Base-by-base conservation (phyloP, 2,113 vertebrate species). In the Forbesichthys agassizii region DNA sequence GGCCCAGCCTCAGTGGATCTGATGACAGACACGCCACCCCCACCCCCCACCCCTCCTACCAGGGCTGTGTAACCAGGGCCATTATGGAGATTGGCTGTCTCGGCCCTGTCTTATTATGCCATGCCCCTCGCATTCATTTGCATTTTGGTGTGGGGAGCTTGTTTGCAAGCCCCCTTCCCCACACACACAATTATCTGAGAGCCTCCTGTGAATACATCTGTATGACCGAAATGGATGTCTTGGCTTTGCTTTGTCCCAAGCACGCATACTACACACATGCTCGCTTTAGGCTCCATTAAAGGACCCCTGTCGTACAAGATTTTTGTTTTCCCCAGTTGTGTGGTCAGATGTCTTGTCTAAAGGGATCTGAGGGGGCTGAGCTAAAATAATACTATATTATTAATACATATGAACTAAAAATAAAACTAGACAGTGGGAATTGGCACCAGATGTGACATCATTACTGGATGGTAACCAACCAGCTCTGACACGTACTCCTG, bases 221-320 rank as follows among this genome's bases (percentile, higher is more conserved):
- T 57, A 71, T 69, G 76, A 85, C 83, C 77, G 54, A 83, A 68
- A 84, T 73, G 68, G 73, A 79, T 84, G 70, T 61, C 71, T 57
- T 10, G 64, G 68, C 76, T 71, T 18, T 66, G 36, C 7, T 42
- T 42, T 42, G 36, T 42, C 57, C 71, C 61, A 48, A 71, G 64
- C 65, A 51, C 76, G 61, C 33, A 9, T 33, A 27, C 46, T 69
- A 60, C 71, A 73, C 16, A 16, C 16, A 64, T 42, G 66, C 62
- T 69, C 67, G 42, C 56, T 59, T 36, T 73, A 27, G 27, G 62
- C 74, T 70, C 68, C 74, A 76, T 77, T 78, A 85, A 59, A 74
- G 81, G 71, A 64, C 77, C 68, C 88, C 80, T 42, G 36, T 42
- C 3, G 36, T 42, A 42, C 4, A 42, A 42, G 27, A 27, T 27